Base-by-base conservation (phyloP, 2,888 invertebrate genomes). In the Apocheima hispidaria region DNA sequence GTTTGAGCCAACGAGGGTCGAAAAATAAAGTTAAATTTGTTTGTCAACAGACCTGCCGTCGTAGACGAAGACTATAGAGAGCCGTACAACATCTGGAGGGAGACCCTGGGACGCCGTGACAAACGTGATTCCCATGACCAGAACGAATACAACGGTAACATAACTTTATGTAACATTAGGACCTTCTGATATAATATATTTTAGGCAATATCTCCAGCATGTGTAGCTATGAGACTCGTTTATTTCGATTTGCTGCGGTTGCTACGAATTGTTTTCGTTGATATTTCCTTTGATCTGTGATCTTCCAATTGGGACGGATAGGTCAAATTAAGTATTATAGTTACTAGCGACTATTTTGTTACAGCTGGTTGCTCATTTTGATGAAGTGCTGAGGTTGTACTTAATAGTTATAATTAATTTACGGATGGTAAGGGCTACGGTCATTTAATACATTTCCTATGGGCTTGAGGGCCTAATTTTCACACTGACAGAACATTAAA, bases 51-150 rank as follows among this genome's bases (percentile, higher is more conserved):
- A 53, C 92, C 92, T 3, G 89, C 92, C 2, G 85, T 92, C n/a
- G 92, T 92, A 33, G 92, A 92, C 59, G 92, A 92, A 70, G 92
- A 91, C 73, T 92, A 92, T 63, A 75, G 92, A 26, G 92, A 92
- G 69, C 92, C 92, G 5, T 92, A 92, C 74, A 92, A 92, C 69
- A 92, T 92, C 65, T 92, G 92, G 92, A 77, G 91, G 48, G 92
- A 92, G 71, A 92, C 92, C 1, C 79, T 92, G 4, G 90, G 91
- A 6, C 89, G 89, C 12, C 86, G 88, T 0, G 88, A 91, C 60
- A 92, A 92, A 68, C 80, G 87, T 0, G 87, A 87, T 4, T 64
- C 77, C 2, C 81, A 84, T 21, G 92, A 92, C 46, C 92, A 91
- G 64, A 89, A 92, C 50, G 92, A 92, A 73, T 92, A 92, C 54